Evolutionary conservation across 2,113 vertebrate species (phyloP), one percentile per base, ranked within the genome.

Genomic region (Herpailurus yagouaroundi): DNA sequence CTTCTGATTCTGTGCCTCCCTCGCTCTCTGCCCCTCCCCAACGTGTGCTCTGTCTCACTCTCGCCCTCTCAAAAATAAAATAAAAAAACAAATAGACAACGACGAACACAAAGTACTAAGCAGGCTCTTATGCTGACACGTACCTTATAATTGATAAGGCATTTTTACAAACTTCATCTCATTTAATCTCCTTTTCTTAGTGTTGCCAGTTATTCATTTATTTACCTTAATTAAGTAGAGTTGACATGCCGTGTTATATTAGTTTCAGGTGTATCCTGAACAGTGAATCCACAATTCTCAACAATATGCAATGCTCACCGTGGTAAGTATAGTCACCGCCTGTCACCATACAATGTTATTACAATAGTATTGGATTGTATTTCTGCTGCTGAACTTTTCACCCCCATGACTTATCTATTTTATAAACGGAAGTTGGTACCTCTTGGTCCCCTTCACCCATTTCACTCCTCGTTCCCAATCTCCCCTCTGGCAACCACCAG

Each of bases 81-180:
- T 45, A 45, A 45, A 45, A 45, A 88, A 69, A 64, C 50, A 10
- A 55, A 85, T 38, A 94, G 80, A 77, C 1, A 14, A 27, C 68
- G 14, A 19, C 14, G 3, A 25, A 69, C 3, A 50, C 21, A 13
- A 85, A 66, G 45, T 12, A 16, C 45, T 25, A 38, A 15, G 11
- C 7, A n/a, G 52, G 19, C 79, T 64, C 31, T 50, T 5, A 4
- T 0, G 41, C 10, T 31, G 29, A n/a, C 2, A 0, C 4, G 2
- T 3, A 3, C 38, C 21, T 50, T 16, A 16, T 2, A 33, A 60
- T 27, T 57, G 69, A 13, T 29, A n/a, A 86, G 57, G 45, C 31
- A 18, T 68, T 48, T 71, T 69, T 41, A 41, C 6, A 81, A 57
- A n/a, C 5, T 55, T 55, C 3, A 7, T 77, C 57, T 48, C 57